Evolutionary conservation across 1,140 invertebrate genomes (phyloP), one percentile per base, ranked within the genome.

Genomic region (Myzus persicae): DNA sequence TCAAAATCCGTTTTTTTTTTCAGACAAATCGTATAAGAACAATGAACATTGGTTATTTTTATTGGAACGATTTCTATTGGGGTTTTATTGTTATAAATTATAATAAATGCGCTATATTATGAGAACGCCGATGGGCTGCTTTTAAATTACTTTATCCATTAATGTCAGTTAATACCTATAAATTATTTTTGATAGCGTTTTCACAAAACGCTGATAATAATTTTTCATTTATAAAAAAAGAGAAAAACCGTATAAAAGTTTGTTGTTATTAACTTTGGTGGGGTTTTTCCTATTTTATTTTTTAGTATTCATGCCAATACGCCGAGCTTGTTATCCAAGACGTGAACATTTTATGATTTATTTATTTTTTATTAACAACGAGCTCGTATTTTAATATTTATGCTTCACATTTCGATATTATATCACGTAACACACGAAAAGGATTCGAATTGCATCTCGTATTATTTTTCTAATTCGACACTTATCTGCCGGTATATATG

Each of bases 301-400:
- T 82, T 82, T 82, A 24, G 38, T 84, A 84, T 84, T 84, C 38
- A 76, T 76, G 59, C 59, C 31, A 76, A 76, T 76, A 76, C n/a
- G 31, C 59, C 59, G 31, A 76, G 59, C n/a, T 76, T 76, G 59
- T 76, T 76, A 76, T 76, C 59, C 14, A 11, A 84, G 40, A 84
- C 82, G 82, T 26, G 24, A 84, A 84, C 82, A 42, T 84, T 40
- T 40, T 84, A 38, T 82, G 24, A 84, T 84, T 84, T 84, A 84
- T 84, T 26, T 84, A 84, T 84, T 76, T 84, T 42, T 84, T 40
- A 84, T 84, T 84, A 84, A 84, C 82, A 84, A 84, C 82, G 9
- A 84, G 38, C 24, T 42, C 38, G 82, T 84, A 84, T 84, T 84
- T 84, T 40, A 84, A 84, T 84, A 84, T 84, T 84, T 26, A 84